Percentiles rank a stretch among this genome's conserved stretches.
Evolutionary conservation across 2,888 invertebrate species (phyloP).

Genomic region (Apotomis turbidana): DNA sequence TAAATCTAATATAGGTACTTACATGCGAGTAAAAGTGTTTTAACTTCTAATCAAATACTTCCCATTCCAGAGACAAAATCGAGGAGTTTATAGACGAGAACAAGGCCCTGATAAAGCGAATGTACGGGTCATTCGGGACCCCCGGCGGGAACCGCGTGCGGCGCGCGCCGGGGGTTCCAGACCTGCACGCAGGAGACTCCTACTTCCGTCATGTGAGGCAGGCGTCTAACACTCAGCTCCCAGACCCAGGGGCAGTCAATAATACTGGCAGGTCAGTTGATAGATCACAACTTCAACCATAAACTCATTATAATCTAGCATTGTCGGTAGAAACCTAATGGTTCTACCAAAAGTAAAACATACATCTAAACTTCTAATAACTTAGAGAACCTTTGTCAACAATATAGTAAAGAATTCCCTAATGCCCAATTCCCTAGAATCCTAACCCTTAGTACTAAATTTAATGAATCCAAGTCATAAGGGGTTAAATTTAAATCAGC

Average conservation of each 20-base stretch:
- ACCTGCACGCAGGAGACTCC: conserved; percentile 77
- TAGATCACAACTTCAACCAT: not conserved
- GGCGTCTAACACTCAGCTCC: conserved; percentile 65
- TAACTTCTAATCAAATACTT: not conserved
- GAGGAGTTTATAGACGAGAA: conserved; percentile 97
- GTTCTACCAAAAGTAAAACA: no score
- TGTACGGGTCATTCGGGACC: conserved; percentile 94
- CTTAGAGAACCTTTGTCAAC: no score
- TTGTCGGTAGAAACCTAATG: no score
- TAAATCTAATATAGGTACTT: no score
- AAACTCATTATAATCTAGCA: no score
- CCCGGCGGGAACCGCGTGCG: conserved; percentile 73
- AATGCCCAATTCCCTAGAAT: no score
- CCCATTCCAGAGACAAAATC: conserved; percentile 90
- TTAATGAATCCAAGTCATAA: no score
- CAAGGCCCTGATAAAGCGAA: conserved; percentile 95
- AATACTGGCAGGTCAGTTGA: conserved; percentile 71
- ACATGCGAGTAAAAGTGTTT: no score
- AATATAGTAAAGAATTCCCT: no score
- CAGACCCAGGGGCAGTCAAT: conserved; percentile 73
- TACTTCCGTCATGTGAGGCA: conserved; percentile 78
- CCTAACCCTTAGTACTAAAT: no score
- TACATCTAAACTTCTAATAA: no score
- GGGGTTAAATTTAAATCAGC: no score
- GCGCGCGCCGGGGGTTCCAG: conserved; percentile 82